phyloP scores from a whole-genome alignment of 2,113 vertebrate species.

The Rhinogobius similis region DNA sequence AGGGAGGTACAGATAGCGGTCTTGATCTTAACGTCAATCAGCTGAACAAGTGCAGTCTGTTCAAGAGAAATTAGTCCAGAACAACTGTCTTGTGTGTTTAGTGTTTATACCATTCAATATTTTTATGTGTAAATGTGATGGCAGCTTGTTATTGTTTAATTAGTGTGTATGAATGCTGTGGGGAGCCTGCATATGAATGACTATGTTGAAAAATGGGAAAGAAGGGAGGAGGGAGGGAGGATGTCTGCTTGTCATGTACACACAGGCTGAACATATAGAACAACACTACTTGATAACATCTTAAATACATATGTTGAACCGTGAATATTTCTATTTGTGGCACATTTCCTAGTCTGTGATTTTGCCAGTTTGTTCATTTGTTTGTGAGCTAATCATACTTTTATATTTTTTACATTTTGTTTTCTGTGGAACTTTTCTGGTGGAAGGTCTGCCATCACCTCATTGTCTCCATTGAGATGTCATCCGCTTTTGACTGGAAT shows the following conservation, averaged over 20 bases:
- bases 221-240: constrained; percentile 35
- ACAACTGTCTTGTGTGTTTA: constrained; percentile 14
- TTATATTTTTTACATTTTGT: too few species aligned
- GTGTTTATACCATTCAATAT: constrained; percentile 6
- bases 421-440: too few species aligned
- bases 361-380: too few species aligned
- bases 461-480: too few species aligned
- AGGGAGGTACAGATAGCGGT: constrained; percentile 66
- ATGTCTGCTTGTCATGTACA: constrained; percentile 60
- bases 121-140: not conserved
- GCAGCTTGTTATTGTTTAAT: constrained; percentile 36
- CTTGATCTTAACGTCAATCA: constrained; percentile 62
- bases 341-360: too few species aligned
- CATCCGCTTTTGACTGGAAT: too few species aligned
- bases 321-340: too few species aligned
- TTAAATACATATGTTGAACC: constrained; percentile 45
- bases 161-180: constrained; percentile 64
- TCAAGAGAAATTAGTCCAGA: constrained; percentile 19
- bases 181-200: constrained; percentile 56
- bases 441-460: too few species aligned
- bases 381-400: too few species aligned
- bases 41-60: constrained; percentile 49
- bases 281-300: constrained; percentile 52
- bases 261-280: constrained; percentile 37
- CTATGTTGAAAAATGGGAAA: constrained; percentile 50